Conservation (phyloP, 92 coral and sea anemone species). For the Zoanthus sociatus region DNA sequence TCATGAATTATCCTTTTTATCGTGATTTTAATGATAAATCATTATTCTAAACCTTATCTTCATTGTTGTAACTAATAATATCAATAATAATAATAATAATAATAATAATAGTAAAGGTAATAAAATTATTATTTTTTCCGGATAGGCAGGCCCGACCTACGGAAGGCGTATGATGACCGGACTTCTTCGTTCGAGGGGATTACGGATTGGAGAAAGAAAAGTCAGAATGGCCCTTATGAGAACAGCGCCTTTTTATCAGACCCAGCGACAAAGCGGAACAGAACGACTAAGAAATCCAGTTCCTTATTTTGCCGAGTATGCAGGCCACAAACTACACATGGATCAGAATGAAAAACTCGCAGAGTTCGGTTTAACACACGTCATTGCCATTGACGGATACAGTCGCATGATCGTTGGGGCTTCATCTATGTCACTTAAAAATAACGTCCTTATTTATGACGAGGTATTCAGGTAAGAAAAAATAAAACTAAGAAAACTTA, state of each 20-base stretch:
- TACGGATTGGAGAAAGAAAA: slow-evolving; percentile 36
- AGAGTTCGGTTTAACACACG: slow-evolving; percentile 37
- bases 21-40: not conserved
- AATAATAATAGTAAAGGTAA: not conserved
- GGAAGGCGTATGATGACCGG: slow-evolving; percentile 30
- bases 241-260: slow-evolving; percentile 9
- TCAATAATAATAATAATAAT: not conserved
- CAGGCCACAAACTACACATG: slow-evolving; percentile 40
- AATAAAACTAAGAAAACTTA: not conserved
- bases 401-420: slow-evolving; percentile 47
- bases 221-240: not conserved
- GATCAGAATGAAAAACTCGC: slow-evolving; percentile 50
- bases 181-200: slow-evolving; percentile 34
- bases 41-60: not conserved
- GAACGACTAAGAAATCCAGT: slow-evolving; percentile 41
- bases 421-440: slow-evolving; percentile 36
- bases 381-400: slow-evolving; percentile 35
- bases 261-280: slow-evolving; percentile 18
- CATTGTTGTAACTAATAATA: not conserved
- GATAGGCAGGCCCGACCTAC: slow-evolving; percentile 43
- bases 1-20: not conserved
- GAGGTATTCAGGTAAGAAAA: not conserved
- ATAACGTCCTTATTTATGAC: not conserved
- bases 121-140: no score
- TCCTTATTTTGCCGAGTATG: slow-evolving; percentile 39